phyloP scores from a whole-genome alignment of 2,113 vertebrate genomes.

The Entomyzon cyanotis region DNA sequence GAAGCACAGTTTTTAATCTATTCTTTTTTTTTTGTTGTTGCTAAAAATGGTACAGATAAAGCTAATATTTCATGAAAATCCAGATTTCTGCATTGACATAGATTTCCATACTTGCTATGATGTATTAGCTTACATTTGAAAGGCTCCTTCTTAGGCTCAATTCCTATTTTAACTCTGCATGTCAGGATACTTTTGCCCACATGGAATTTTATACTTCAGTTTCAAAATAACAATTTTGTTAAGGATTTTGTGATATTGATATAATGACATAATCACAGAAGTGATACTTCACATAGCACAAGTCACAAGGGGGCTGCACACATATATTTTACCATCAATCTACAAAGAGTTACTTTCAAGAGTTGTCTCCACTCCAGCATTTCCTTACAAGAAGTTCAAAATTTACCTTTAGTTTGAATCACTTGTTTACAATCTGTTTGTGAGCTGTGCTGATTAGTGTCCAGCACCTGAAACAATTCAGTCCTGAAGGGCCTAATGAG shows the following conservation, averaged over 20 bases:
- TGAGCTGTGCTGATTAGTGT: background rate
- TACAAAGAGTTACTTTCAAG: background rate
- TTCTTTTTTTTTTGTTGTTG: background rate
- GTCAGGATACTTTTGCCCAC: background rate
- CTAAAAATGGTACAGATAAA: background rate
- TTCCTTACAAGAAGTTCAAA: background rate
- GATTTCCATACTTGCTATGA: background rate
- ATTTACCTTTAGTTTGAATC: background rate
- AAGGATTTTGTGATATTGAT: background rate
- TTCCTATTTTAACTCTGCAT: background rate
- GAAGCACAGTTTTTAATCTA: background rate
- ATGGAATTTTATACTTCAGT: background rate
- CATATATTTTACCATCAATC: background rate
- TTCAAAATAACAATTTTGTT: background rate
- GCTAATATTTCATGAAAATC: background rate
- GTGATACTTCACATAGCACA: background rate
- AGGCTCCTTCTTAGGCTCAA: background rate
- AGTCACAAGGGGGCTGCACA: background rate
- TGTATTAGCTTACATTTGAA: background rate
- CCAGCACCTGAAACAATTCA: background rate
- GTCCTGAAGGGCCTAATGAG: background rate
- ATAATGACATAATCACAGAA: background rate
- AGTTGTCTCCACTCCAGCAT: background rate
- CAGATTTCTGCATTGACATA: background rate
- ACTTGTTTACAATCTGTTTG: background rate